Evolutionary conservation across 2,888 invertebrate genomes (phyloP).

Genomic region (Tetragonula carbonaria): DNA sequence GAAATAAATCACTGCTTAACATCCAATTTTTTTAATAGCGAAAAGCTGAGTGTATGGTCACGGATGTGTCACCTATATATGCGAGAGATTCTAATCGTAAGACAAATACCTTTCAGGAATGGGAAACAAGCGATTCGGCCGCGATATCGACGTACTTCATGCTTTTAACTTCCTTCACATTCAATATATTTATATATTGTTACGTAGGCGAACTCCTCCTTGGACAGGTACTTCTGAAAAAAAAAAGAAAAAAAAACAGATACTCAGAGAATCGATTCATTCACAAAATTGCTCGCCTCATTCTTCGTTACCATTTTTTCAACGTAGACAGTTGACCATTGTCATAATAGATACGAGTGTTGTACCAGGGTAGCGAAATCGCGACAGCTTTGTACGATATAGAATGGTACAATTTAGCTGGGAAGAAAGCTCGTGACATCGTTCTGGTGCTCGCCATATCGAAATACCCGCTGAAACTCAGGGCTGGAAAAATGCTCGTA

Average conservation of each 20-base stretch:
- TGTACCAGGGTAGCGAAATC: slow-evolving; percentile 53
- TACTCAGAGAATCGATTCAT: not conserved
- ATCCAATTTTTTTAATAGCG: not conserved
- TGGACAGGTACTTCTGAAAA: slow-evolving; percentile 57
- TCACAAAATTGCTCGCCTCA: not conserved
- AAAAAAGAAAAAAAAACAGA: no score
- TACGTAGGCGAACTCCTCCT: slow-evolving; percentile 72
- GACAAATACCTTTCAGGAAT: slow-evolving; percentile 49
- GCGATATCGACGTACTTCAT: slow-evolving; percentile 57
- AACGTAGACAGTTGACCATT: not conserved
- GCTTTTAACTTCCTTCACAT: slow-evolving; percentile 53
- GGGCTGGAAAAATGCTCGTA: slow-evolving; percentile 74
- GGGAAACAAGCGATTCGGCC: slow-evolving; percentile 60
- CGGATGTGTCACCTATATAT: no score
- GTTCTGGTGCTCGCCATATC: slow-evolving; percentile 69
- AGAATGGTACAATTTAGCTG: slow-evolving; percentile 64
- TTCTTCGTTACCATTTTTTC: not conserved
- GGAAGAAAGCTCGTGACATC: slow-evolving; percentile 50
- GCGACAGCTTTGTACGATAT: slow-evolving; percentile 57
- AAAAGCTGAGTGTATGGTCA: not conserved
- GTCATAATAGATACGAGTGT: slow-evolving; percentile 15
- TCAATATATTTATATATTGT: slow-evolving; percentile 66
- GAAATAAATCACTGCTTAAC: not conserved
- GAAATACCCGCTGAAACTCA: slow-evolving; percentile 69
- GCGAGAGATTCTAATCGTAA: not conserved